Conservation (phyloP, 2,888 invertebrate genomes). For the Drosophila mulleri region DNA sequence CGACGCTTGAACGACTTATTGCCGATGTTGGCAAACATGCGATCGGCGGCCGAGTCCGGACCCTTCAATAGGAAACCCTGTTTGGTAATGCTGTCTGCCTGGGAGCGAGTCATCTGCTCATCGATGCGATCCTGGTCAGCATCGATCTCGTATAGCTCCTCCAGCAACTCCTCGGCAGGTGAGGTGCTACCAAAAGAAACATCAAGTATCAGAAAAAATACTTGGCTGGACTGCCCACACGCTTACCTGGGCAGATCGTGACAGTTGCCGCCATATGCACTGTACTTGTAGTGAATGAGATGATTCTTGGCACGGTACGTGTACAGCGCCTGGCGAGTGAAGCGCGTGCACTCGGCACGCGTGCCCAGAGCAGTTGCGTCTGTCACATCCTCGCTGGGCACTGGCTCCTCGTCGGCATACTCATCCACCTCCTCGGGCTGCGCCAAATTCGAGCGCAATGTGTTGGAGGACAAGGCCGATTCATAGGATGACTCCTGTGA, state of each 20-base stretch:
- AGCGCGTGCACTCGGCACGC: slow-evolving; percentile 85
- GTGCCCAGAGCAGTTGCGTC: slow-evolving; percentile 51
- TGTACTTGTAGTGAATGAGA: slow-evolving; percentile 96
- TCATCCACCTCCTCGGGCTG: slow-evolving; percentile 82
- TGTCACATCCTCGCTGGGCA: slow-evolving; percentile 31
- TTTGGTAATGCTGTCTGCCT: slow-evolving; percentile 92
- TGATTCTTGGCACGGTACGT: slow-evolving; percentile 95
- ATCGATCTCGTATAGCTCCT: slow-evolving; percentile 96
- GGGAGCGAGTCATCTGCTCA: slow-evolving; percentile 88
- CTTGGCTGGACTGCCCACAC: background rate
- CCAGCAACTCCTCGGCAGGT: slow-evolving; percentile 88
- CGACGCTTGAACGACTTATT: slow-evolving; percentile 96
- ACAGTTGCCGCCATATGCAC: slow-evolving; percentile 94
- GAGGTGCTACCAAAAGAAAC: slow-evolving; percentile 78
- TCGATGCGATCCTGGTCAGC: slow-evolving; percentile 93
- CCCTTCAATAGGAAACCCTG: slow-evolving; percentile 96
- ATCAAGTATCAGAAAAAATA: background rate
- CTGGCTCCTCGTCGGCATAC: slow-evolving; percentile 61
- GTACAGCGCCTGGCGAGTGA: slow-evolving; percentile 88
- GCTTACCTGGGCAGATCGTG: slow-evolving; percentile 92
- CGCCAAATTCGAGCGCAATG: slow-evolving; percentile 81
- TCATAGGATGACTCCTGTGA: slow-evolving; percentile 82
- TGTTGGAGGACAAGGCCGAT: slow-evolving; percentile 79
- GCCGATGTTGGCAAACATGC: slow-evolving; percentile 95
- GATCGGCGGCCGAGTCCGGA: slow-evolving; percentile 94